A percentile compares a stretch with the other conserved stretches of the same genome.
These are phyloP conservation scores for Drosophila pandora DNA, from an alignment of 1,140 invertebrate species.

Conservation along the genomic window DNA sequence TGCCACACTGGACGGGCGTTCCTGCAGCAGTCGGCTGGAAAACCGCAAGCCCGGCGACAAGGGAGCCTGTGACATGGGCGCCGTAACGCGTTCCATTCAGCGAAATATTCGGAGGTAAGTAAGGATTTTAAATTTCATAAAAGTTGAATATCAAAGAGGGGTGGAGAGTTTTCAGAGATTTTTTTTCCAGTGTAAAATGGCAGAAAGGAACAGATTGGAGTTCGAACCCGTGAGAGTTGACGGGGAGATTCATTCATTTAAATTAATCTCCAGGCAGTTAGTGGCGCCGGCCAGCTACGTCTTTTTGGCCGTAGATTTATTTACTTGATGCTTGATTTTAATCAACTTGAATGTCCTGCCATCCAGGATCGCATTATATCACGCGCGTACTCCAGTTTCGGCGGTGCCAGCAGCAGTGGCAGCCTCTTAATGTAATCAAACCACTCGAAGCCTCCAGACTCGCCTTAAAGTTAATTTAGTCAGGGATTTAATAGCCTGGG, in stretches of 20 bases:
- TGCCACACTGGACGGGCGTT: slow-evolving; percentile 75
- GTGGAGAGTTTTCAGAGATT: no score
- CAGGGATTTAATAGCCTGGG: slow-evolving; percentile 77
- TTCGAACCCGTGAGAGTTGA: slow-evolving; percentile 25
- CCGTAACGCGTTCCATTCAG: slow-evolving; percentile 88
- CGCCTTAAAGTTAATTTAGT: slow-evolving; percentile 83
- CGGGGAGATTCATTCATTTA: slow-evolving; percentile 70
- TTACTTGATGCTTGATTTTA: slow-evolving; percentile 82
- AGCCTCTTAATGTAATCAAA: slow-evolving; percentile 75
- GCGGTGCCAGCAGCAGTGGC: slow-evolving; percentile 1
- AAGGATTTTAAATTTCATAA: no score
- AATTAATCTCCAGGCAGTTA: slow-evolving; percentile 73
- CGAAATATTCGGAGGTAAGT: slow-evolving; percentile 87
- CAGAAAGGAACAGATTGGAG: background rate
- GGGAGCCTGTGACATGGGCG: slow-evolving; percentile 88
- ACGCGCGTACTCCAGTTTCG: slow-evolving; percentile 45
- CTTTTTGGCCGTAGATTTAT: slow-evolving; percentile 69
- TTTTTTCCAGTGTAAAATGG: background rate
- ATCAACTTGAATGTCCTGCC: slow-evolving; percentile 75
- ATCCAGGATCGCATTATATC: slow-evolving; percentile 67
- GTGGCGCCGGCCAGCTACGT: slow-evolving; percentile 27
- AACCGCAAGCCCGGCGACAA: slow-evolving; percentile 88
- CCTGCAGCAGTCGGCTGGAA: slow-evolving; percentile 79
- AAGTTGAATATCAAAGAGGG: no score
- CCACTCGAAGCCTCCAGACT: slow-evolving; percentile 21